Percentiles rank a stretch among this genome's conserved stretches.
Evolutionary conservation across 2,797 vertebrate species (phyloP).

Genomic region (Sebastes umbrosus): DNA sequence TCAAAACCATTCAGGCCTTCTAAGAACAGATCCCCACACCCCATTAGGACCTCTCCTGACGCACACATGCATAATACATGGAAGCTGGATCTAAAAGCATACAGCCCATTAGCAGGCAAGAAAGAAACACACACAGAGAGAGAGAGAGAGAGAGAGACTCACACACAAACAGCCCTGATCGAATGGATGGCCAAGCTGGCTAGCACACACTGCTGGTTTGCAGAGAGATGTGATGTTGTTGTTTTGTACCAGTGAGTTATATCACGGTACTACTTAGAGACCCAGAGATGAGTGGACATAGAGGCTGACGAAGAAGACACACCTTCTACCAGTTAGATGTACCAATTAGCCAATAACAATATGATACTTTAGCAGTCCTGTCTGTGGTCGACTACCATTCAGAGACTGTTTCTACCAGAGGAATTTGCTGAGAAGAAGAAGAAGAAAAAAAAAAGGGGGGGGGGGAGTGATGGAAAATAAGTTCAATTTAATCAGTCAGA

Average conservation of each 20-base stretch:
- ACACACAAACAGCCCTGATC: conserved; percentile 31
- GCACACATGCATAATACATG: conserved; percentile 82
- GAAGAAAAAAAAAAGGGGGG: neutral
- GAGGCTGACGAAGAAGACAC: neutral
- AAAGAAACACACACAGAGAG: conserved; percentile 20
- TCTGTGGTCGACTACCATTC: neutral
- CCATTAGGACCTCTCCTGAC: conserved; percentile 80
- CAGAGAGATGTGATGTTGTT: conserved; percentile 23
- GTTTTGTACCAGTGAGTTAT: conserved; percentile 7
- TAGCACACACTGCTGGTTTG: conserved; percentile 28
- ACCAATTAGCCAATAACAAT: neutral
- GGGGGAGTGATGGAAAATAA: conserved; percentile 51
- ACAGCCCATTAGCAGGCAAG: conserved; percentile 73
- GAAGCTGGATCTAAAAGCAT: conserved; percentile 77
- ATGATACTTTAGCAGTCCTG: neutral
- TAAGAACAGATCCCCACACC: conserved; percentile 76
- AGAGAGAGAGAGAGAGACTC: conserved; percentile 21
- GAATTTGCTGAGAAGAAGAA: conserved; percentile 3
- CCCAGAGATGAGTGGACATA: conserved; percentile 1
- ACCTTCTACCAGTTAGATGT: neutral
- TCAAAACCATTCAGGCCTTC: conserved; percentile 72
- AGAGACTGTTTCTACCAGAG: neutral
- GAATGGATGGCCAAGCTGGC: conserved; percentile 28
- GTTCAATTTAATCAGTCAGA: conserved; percentile 72
- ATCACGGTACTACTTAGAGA: conserved; percentile 7